These are phyloP conservation scores for Menidia menidia DNA, from an alignment of 2,797 vertebrate genomes.

Conservation along the genomic window DNA sequence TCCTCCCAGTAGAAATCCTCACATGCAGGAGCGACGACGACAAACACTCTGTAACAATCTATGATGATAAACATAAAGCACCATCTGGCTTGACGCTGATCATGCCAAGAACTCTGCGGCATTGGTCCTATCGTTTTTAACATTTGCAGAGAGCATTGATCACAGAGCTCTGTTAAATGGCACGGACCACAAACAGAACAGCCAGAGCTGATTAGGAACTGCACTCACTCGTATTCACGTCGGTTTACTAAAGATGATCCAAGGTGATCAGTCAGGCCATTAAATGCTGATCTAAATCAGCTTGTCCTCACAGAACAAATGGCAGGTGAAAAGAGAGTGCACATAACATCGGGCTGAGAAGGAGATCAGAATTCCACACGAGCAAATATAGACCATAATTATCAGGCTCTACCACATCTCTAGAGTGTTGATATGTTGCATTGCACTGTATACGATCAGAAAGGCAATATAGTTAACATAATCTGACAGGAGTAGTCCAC, in stretches of 20 bases:
- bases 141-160: constrained; percentile 68
- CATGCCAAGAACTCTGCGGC: constrained; percentile 37
- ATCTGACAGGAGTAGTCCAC: constrained; percentile 66
- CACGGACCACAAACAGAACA: constrained; percentile 49
- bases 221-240: constrained; percentile 11
- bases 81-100: constrained; percentile 19
- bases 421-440: constrained; percentile 54
- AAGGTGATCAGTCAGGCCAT: constrained; percentile 41
- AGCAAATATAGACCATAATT: constrained; percentile 60
- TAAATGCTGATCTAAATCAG: constrained; percentile 15
- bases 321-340: constrained; percentile 15
- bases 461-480: constrained; percentile 61
- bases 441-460: constrained; percentile 42
- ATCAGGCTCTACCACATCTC: constrained; percentile 52
- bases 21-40: constrained; percentile 1
- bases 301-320: constrained; percentile 24
- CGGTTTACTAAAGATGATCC: constrained; percentile 38
- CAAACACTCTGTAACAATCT: not conserved
- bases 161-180: constrained; percentile 55
- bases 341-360: constrained; percentile 22
- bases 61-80: constrained; percentile 12
- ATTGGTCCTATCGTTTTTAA: constrained; percentile 50
- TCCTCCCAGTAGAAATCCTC: not conserved
- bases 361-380: constrained; percentile 53
- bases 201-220: constrained; percentile 35